Conservation (phyloP, 2,888 invertebrate genomes). For the Drosophila basisetae region DNA sequence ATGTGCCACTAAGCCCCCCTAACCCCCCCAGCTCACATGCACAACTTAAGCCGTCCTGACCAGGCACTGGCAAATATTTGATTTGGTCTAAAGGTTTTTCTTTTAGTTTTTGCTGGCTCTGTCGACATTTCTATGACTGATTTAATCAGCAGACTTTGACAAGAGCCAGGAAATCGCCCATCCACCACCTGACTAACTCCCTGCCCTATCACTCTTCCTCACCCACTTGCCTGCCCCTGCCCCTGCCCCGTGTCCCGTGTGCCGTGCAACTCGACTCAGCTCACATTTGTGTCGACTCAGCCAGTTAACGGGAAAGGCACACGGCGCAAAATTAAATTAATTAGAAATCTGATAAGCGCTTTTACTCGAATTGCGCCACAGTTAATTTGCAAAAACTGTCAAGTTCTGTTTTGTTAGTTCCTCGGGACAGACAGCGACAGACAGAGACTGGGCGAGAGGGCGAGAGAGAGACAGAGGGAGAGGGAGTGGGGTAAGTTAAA, state of each 20-base stretch:
- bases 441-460: too few relatives aligned
- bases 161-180: slow-evolving; percentile 78
- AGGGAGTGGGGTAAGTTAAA: slow-evolving; percentile 10
- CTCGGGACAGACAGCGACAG: not conserved
- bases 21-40: not conserved
- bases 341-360: slow-evolving; percentile 78
- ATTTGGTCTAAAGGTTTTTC: slow-evolving; percentile 78
- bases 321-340: slow-evolving; percentile 77
- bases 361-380: slow-evolving; percentile 76
- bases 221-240: not conserved
- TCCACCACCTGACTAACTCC: slow-evolving; percentile 50
- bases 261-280: not conserved
- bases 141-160: slow-evolving; percentile 82
- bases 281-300: slow-evolving; percentile 67
- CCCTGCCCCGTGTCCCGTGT: not conserved
- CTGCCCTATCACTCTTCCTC: not conserved
- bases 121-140: slow-evolving; percentile 81
- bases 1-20: not conserved
- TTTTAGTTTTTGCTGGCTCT: slow-evolving; percentile 46
- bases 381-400: slow-evolving; percentile 67
- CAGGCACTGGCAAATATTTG: slow-evolving; percentile 73
- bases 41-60: slow-evolving; percentile 43
- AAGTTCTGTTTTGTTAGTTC: slow-evolving; percentile 41
- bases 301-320: slow-evolving; percentile 48
- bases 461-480: not conserved